Evolutionary conservation across 1,140 invertebrate species (phyloP).

Genomic region (Megalopta genalis): DNA sequence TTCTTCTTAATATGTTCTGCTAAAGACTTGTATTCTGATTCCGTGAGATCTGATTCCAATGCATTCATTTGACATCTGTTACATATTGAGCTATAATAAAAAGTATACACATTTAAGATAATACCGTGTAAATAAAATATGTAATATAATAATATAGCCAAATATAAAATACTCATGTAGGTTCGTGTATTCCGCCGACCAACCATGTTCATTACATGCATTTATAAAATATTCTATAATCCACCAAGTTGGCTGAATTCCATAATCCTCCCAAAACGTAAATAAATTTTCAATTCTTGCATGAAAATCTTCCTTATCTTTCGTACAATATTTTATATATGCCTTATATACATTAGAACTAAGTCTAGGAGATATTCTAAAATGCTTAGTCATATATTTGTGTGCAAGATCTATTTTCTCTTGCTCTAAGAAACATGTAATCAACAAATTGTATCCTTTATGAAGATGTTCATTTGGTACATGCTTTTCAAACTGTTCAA

Average conservation of each 20-base stretch:
- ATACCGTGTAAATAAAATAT: neutral
- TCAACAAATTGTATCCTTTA: conserved; percentile 77
- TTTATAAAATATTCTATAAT: conserved; percentile 40
- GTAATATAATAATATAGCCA: neutral
- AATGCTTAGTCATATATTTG: conserved; percentile 73
- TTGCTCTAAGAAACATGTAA: conserved; percentile 81
- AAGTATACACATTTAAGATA: neutral
- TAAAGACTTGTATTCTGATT: conserved; percentile 84
- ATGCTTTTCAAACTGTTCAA: conserved; percentile 81
- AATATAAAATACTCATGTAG: conserved; percentile 60
- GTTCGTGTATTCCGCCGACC: conserved; percentile 65
- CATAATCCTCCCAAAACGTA: conserved; percentile 69
- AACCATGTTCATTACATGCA: conserved; percentile 61
- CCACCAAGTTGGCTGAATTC: conserved; percentile 36
- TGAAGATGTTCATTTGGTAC: conserved; percentile 36
- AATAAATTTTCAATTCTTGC: conserved; percentile 79
- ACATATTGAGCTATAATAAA: neutral
- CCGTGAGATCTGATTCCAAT: conserved; percentile 75
- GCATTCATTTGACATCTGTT: rapidly evolving
- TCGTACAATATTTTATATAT: conserved; percentile 78
- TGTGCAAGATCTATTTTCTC: conserved; percentile 80
- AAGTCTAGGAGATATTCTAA: conserved; percentile 29
- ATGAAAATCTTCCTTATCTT: conserved; percentile 67
- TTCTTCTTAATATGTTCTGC: conserved; percentile 82
- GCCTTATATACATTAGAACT: conserved; percentile 69